phyloP scores from a whole-genome alignment of 2,888 invertebrate species.

The Cosmopolites sordidus region DNA sequence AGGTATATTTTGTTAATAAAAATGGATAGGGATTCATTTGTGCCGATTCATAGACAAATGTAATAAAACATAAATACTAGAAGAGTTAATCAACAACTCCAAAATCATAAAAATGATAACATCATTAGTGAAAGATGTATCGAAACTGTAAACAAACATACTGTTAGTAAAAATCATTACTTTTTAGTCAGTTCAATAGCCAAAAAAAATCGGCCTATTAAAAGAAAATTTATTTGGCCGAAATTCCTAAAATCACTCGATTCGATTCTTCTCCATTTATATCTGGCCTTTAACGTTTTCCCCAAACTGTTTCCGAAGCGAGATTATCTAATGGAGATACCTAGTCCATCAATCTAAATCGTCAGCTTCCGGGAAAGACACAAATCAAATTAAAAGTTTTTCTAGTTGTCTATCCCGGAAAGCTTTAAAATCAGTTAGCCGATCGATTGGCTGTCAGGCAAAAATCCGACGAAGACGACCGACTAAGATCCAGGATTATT shows the following conservation, averaged over 20 bases:
- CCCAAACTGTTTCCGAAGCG: not conserved
- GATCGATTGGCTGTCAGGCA: slow-evolving; percentile 16
- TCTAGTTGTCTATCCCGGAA: not conserved
- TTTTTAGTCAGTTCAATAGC: too few species aligned
- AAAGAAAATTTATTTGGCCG: too few species aligned
- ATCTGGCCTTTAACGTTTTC: not conserved
- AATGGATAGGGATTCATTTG: too few species aligned
- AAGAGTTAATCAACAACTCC: too few species aligned
- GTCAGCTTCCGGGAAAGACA: not conserved
- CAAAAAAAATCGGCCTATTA: too few species aligned
- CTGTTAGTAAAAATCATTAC: too few species aligned
- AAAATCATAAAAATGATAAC: too few species aligned
- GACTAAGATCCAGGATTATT: slow-evolving; percentile 39
- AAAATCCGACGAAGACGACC: slow-evolving; percentile 21
- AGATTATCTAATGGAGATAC: slow-evolving; percentile 1
- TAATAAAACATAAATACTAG: too few species aligned
- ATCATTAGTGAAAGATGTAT: too few species aligned
- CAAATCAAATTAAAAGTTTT: not conserved
- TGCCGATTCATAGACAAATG: too few species aligned
- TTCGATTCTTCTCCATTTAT: not conserved
- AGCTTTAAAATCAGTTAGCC: slow-evolving; percentile 20
- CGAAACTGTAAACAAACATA: too few species aligned
- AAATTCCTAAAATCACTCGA: not conserved
- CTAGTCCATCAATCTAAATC: slow-evolving; percentile 1
- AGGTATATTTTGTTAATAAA: too few species aligned